Evolutionary conservation across 2,888 invertebrate genomes (phyloP), one percentile per base, ranked within the genome.

Genomic region (Drosophila prostipennis): DNA sequence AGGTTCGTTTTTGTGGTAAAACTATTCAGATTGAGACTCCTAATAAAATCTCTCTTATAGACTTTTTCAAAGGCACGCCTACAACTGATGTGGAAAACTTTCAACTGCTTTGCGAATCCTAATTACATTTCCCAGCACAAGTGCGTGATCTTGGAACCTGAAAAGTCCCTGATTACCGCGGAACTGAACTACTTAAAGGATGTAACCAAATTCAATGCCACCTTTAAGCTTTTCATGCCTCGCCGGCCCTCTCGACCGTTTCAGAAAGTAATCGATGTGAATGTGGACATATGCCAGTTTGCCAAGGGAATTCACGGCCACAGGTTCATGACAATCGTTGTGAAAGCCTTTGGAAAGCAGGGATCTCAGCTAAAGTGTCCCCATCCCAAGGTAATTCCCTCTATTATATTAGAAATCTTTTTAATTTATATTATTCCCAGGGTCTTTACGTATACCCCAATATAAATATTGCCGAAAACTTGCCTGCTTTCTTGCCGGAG

Each of bases 401-500:
- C 14, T 8, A 8, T 0, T 6, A n/a, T 3, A 8, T 13, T 7
- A 0, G 4, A 5, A 26, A 34, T 6, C 14, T 5, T 0, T 23
- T 10, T 14, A 0, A n/a, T 11, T 29, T 3, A 6, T 14, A 4
- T 63, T 64, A 36, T 46, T 46, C 3, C 6, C 29, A 80, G 80
- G 83, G 82, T 7, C 26, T 70, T 0, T 75, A 73, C 49, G 53
- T 46, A 2, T 73, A 64, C 42, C 69, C 69, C 1, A 73, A 75
- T 8, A 65, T 80, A n/a, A 72, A 58, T 23, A 40, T 79, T 6
- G 61, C 37, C 6, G 72, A 72, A 13, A 53, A 74, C 43, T 19
- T 81, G 14, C 79, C 79, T 0, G 34, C 37, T 0, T 79, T 77
- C 49, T 34, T 81, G 13, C 81, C 79, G 6, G 64, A 55, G 16